Percentiles rank a stretch among this genome's conserved stretches.
phyloP scores from a whole-genome alignment of 2,797 vertebrate genomes.

The Taeniopygia guttata region DNA sequence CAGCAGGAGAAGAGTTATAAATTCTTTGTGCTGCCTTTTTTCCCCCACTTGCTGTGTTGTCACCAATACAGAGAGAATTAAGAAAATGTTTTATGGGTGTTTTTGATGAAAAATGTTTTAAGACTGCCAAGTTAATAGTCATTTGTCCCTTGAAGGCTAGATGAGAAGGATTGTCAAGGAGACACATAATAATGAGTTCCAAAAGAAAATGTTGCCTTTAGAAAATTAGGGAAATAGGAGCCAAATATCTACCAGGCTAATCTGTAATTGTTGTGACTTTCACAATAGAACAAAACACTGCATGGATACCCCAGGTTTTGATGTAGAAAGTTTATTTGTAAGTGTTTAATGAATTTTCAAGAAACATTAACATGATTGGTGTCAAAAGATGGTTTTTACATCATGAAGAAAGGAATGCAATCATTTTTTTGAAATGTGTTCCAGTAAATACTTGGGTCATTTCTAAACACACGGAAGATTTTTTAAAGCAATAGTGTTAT shows the following conservation, averaged over 20 bases:
- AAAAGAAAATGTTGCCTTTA: conserved; percentile 45
- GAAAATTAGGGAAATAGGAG: not conserved
- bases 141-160: not conserved
- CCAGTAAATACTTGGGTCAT: not conserved
- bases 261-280: conserved; percentile 24
- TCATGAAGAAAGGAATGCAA: not conserved
- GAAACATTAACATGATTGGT: not conserved
- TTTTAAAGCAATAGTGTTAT: not conserved
- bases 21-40: not conserved
- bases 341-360: conserved; percentile 36
- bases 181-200: conserved; percentile 30
- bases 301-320: not conserved
- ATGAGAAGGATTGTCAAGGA: conserved; percentile 37
- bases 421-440: not conserved
- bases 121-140: conserved; percentile 4
- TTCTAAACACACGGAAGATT: not conserved
- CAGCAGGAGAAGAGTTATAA: not conserved
- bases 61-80: conserved; percentile 5
- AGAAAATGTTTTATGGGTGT: not conserved
- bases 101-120: conserved; percentile 17
- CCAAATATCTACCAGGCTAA: conserved; percentile 18
- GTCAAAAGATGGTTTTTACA: not conserved
- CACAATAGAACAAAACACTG: conserved; percentile 31
- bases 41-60: not conserved
- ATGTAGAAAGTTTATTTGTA: conserved; percentile 28